Conservation (phyloP, 1,140 invertebrate genomes). For the Xylocopa sonorina region DNA sequence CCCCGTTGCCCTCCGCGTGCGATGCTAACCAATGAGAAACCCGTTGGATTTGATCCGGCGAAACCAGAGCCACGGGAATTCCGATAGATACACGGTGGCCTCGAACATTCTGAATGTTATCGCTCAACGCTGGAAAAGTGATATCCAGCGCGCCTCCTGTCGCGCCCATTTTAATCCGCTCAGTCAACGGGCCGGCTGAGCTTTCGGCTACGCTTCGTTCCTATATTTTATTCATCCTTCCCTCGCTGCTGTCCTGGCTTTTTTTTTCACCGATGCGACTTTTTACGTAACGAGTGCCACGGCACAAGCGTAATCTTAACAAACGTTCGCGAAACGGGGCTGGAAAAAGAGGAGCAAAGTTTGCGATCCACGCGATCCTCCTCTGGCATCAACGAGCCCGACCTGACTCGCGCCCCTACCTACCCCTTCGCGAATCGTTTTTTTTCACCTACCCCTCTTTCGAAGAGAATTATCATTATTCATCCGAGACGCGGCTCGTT, state of each 20-base stretch:
- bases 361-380: background rate
- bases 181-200: background rate
- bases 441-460: background rate
- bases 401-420: background rate
- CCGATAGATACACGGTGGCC: conserved; percentile 42
- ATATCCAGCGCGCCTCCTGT: conserved; percentile 24
- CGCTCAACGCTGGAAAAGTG: conserved; percentile 41
- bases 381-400: background rate
- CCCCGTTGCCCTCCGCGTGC: conserved; percentile 42
- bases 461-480: background rate
- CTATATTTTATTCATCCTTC: background rate
- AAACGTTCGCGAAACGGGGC: background rate
- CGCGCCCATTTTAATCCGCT: conserved; percentile 36
- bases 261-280: background rate
- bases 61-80: conserved; percentile 61
- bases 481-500: background rate
- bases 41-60: conserved; percentile 60
- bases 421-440: background rate
- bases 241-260: background rate
- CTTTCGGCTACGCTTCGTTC: background rate
- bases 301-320: conserved; percentile 10
- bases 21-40: conserved; percentile 58
- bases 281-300: background rate
- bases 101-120: conserved; percentile 37
- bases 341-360: background rate